Conservation (phyloP, 2,113 vertebrate species). For the Rhabdomys dilectus region DNA sequence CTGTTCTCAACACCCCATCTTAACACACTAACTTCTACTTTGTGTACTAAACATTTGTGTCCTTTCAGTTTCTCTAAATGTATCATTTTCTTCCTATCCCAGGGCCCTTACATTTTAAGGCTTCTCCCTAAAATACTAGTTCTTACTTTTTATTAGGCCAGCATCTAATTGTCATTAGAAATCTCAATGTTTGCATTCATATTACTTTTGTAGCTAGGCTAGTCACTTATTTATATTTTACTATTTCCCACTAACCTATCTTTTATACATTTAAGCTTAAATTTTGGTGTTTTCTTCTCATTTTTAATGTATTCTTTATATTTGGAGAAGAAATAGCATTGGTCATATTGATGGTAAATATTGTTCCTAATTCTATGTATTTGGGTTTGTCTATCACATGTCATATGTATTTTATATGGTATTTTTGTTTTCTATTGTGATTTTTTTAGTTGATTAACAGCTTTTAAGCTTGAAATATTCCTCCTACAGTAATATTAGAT, state of each 20-base stretch:
- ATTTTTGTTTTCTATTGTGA: neutral
- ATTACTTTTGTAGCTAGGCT: neutral
- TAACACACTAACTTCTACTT: neutral
- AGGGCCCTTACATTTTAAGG: neutral
- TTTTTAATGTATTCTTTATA: neutral
- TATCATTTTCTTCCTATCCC: neutral
- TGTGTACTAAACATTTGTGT: neutral
- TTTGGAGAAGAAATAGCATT: neutral
- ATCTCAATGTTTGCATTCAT: neutral
- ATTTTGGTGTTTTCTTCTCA: conserved; percentile 2
- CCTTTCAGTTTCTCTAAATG: neutral
- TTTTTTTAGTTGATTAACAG: conserved; percentile 53
- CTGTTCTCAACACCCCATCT: neutral
- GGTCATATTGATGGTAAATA: neutral
- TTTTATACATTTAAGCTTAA: neutral
- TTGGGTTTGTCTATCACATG: neutral
- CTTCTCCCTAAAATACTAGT: neutral
- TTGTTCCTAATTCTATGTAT: neutral
- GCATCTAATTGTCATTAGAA: neutral
- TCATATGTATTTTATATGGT: neutral
- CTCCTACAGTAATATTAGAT: neutral
- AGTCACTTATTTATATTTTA: neutral
- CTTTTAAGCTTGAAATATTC: conserved; percentile 34
- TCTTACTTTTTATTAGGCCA: neutral
- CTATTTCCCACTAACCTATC: neutral